Percentiles rank a stretch among this genome's conserved stretches.
These are phyloP conservation scores for Leptinotarsa defecta DNA, from an alignment of 1,140 invertebrate genomes.

Conservation along the genomic window DNA sequence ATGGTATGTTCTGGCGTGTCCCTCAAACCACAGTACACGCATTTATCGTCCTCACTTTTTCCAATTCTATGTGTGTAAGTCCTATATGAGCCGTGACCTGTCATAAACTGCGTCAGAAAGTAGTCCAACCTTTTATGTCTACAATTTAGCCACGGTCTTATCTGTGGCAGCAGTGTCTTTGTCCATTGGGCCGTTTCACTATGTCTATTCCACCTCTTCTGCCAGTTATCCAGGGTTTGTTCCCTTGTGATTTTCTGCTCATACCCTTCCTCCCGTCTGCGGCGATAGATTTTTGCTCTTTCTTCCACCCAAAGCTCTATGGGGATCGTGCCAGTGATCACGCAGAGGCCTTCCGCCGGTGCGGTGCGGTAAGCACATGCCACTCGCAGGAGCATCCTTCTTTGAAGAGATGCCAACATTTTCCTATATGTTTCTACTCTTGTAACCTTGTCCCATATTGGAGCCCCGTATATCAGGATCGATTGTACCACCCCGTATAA, in stretches of 20 bases:
- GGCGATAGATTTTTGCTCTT: not conserved
- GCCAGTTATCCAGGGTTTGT: constrained; percentile 22
- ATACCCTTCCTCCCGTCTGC: not conserved
- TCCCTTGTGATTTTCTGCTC: not conserved
- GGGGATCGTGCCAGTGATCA: constrained; percentile 9
- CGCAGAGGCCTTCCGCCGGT: constrained; percentile 19
- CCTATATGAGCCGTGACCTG: constrained; percentile 33
- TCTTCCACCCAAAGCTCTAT: constrained; percentile 20
- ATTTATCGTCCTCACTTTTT: constrained; percentile 2
- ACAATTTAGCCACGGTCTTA: constrained; percentile 17
- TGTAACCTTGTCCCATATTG: not conserved
- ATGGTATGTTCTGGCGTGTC: constrained; percentile 18
- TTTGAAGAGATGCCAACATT: not conserved
- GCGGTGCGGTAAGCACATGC: not conserved
- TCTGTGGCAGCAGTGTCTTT: constrained; percentile 25
- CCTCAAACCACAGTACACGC: not conserved
- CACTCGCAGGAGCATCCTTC: not conserved
- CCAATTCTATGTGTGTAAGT: constrained; percentile 4
- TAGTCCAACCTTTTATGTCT: constrained; percentile 2
- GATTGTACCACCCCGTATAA: not conserved
- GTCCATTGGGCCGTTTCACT: constrained; percentile 17
- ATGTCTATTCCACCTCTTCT: constrained; percentile 24
- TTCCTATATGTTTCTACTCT: not conserved
- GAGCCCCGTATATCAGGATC: not conserved
- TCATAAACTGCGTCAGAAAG: constrained; percentile 29